Conservation (phyloP, 2,797 vertebrate species). For the Tinamus major region DNA sequence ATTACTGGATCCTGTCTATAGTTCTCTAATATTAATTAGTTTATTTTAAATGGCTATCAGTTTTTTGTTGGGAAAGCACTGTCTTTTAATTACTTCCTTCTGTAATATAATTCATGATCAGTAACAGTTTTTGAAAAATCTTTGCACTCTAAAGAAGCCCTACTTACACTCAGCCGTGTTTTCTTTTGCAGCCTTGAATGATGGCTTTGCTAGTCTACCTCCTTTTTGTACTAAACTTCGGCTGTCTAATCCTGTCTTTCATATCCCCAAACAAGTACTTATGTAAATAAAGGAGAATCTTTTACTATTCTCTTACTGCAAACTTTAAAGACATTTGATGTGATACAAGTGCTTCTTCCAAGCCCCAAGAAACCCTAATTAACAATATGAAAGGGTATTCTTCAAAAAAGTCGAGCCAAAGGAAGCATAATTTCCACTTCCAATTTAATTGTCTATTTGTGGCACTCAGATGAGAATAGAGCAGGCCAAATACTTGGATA, state of each 20-base stretch:
- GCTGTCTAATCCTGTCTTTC: neutral
- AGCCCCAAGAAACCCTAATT: neutral
- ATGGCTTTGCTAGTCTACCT: neutral
- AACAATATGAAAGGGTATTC: neutral
- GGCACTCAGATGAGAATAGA: neutral
- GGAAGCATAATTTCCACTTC: neutral
- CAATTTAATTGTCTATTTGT: neutral
- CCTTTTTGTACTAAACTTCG: neutral
- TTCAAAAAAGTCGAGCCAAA: neutral
- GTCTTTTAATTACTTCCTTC: neutral
- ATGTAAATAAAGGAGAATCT: neutral
- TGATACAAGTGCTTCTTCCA: neutral
- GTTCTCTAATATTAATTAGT: neutral
- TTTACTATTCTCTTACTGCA: neutral
- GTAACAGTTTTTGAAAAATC: neutral
- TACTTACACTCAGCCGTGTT: neutral
- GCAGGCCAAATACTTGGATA: neutral
- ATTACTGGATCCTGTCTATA: neutral
- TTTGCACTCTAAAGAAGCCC: neutral
- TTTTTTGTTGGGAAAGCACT: neutral
- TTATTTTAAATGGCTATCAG: neutral
- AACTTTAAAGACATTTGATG: neutral
- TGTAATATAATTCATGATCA: neutral
- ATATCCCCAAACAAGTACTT: neutral
- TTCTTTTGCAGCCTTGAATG: neutral